Base-by-base conservation (phyloP, 1,140 invertebrate species). In the Zelostemma sp. region DNA sequence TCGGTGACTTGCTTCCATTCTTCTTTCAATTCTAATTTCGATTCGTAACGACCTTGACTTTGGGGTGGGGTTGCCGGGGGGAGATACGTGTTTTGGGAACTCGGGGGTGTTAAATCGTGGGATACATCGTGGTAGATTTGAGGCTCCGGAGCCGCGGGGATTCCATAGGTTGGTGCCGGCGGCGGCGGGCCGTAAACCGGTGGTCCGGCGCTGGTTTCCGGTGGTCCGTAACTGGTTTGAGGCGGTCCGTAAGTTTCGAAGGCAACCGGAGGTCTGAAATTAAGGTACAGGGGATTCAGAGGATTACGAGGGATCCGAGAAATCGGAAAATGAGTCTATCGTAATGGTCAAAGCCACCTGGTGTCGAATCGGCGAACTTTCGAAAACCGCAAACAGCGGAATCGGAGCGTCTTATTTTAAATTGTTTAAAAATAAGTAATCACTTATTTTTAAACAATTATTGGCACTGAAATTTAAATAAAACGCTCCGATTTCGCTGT, bases 1-100 rank as follows among this genome's bases (percentile, higher is more conserved):
- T 82, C 83, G 85, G 83, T 86, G 0, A 86, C 64, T 45, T 86
- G 78, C 21, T 86, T 84, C 85, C 84, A 86, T 43, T 85, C 85
- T 6, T 78, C 75, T 56, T 86, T 87, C 85, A 85, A 87, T 0
- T 72, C 79, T 4, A 86, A 55, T 58, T 81, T 81, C 25, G 80
- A 80, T 28, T 83, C 79, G 75, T 89, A 92, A 14, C 88, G 88
- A 17, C 91, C 91, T 75, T 90, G 86, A 3, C 90, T 90, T 57
- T 88, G 80, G 85, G 87, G 55, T 79, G 77, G 17, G 54, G 47
- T 17, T 11, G 38, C n/a, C 14, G 56, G 0, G 6, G 56, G 64
- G 4, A 25, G 12, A 33, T 12, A 55, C n/a, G 28, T 25, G 28
- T 56, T 41, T 46, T 56, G 28, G 35, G 9, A 14, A 16, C 12